phyloP scores from a whole-genome alignment of 2,113 vertebrate species.

The Oncorhynchus clarkii region DNA sequence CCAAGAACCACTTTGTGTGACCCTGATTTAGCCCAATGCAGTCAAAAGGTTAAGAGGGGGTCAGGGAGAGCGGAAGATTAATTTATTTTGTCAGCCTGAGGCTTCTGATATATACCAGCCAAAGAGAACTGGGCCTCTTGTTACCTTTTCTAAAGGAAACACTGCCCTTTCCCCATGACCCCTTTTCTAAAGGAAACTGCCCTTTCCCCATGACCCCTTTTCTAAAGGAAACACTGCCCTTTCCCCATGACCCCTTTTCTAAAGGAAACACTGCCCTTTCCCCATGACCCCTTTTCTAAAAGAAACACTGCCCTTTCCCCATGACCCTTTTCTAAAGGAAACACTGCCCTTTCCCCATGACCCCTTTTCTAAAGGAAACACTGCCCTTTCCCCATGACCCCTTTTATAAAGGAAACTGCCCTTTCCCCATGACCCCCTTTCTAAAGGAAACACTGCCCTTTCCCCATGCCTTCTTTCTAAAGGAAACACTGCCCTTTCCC shows the following conservation, averaged over 20 bases:
- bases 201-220: slow-evolving; percentile 20
- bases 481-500: slow-evolving; percentile 5
- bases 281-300: slow-evolving; percentile 15
- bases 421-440: slow-evolving; percentile 18
- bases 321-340: slow-evolving; percentile 12
- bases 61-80: neutral
- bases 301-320: slow-evolving; percentile 7
- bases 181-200: slow-evolving; percentile 5
- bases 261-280: slow-evolving; percentile 5
- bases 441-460: slow-evolving; percentile 3
- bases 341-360: slow-evolving; percentile 11
- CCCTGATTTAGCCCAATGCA: no score
- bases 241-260: slow-evolving; percentile 17
- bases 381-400: slow-evolving; percentile 15
- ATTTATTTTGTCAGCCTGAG: slow-evolving; percentile 29
- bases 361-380: slow-evolving; percentile 3
- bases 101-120: slow-evolving; percentile 16
- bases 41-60: no score
- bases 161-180: slow-evolving; percentile 13
- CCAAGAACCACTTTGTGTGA: no score
- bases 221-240: slow-evolving; percentile 2
- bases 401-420: slow-evolving; percentile 14
- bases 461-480: slow-evolving; percentile 16
- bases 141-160: slow-evolving; percentile 3
- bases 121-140: slow-evolving; percentile 12